Evolutionary conservation across 2,888 invertebrate genomes (phyloP), one percentile per base, ranked within the genome.

Genomic region (Luffia ferchaultella): DNA sequence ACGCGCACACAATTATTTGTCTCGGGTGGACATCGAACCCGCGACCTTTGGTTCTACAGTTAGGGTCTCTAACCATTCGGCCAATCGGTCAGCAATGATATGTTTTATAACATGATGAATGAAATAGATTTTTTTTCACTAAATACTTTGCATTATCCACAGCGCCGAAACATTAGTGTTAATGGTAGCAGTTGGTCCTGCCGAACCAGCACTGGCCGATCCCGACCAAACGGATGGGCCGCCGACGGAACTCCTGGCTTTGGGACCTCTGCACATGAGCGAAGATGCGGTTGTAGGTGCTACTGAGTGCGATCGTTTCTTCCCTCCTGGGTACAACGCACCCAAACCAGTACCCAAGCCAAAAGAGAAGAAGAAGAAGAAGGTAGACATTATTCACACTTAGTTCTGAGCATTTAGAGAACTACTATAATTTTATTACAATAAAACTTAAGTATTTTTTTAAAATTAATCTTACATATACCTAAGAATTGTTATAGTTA

Each of bases 81-180:
- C n/a, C n/a, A n/a, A n/a, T n/a, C n/a, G n/a, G n/a, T n/a, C n/a
- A n/a, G n/a, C n/a, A n/a, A n/a, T n/a, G n/a, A n/a, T n/a, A n/a
- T n/a, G n/a, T n/a, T n/a, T n/a, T n/a, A n/a, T n/a, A n/a, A n/a
- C n/a, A n/a, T n/a, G n/a, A n/a, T n/a, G n/a, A n/a, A n/a, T n/a
- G n/a, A n/a, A n/a, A n/a, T n/a, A n/a, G n/a, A n/a, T n/a, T n/a
- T n/a, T n/a, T n/a, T n/a, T n/a, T n/a, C n/a, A n/a, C n/a, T n/a
- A n/a, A n/a, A n/a, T n/a, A n/a, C n/a, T n/a, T n/a, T n/a, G n/a
- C n/a, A n/a, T n/a, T n/a, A 30, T 30, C 30, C 3, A 7, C 57
- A 92, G 91, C 56, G 80, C 84, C 59, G 90, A 91, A 61, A 90
- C 89, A 56, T 73, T 92, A 57, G 87, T 93, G 1, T 64, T 93